Evolutionary conservation across 2,113 vertebrate genomes (phyloP).

Genomic region (Poeciliopsis retropinna): DNA sequence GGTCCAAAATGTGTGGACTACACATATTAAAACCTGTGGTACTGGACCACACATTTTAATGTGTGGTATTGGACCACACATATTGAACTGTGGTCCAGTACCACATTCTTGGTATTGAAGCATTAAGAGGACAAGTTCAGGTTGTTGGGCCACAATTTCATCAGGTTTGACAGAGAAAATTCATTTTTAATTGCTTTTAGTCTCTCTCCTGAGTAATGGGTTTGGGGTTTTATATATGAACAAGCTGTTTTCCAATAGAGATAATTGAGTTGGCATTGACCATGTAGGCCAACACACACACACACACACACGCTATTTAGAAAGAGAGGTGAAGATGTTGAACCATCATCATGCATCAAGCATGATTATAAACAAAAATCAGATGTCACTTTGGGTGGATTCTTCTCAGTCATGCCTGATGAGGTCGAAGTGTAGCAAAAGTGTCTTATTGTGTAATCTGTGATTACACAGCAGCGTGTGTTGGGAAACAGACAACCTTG

Average conservation of each 20-base stretch:
- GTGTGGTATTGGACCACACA: no score
- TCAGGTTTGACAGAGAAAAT: not conserved
- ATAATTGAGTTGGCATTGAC: not conserved
- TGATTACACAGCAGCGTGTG: constrained; percentile 12
- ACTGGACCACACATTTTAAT: no score
- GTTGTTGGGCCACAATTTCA: not conserved
- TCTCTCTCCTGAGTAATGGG: not conserved
- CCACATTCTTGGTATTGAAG: not conserved
- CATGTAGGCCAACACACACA: no score
- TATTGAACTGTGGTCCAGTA: not conserved
- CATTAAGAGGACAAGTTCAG: not conserved
- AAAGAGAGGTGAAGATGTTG: not conserved
- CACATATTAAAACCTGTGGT: no score
- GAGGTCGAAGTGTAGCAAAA: not conserved
- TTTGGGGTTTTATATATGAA: not conserved
- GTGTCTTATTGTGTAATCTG: constrained; percentile 29
- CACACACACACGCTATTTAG: no score
- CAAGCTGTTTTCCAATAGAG: not conserved
- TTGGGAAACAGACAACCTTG: constrained; percentile 41
- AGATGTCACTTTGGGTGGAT: not conserved
- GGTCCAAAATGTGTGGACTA: no score
- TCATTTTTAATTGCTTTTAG: not conserved
- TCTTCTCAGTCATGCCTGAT: constrained; percentile 3
- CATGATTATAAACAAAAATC: no score
- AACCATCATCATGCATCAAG: no score